Evolutionary conservation across 1,140 invertebrate genomes (phyloP), one percentile per base, ranked within the genome.

Genomic region (Drosophila kurseongensis): DNA sequence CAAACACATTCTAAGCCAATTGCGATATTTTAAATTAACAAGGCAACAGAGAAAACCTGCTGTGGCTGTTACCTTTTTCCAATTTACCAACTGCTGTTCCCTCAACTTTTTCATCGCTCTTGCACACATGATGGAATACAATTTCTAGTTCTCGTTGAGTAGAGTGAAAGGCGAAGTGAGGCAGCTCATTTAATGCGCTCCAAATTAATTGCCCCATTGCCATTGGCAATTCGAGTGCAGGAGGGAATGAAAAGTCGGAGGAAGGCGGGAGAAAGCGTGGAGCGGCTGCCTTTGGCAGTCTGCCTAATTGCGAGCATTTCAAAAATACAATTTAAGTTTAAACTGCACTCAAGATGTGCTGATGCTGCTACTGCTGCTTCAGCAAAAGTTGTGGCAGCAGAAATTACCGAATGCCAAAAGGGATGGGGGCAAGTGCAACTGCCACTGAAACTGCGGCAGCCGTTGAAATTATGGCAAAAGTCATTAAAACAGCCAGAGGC

Each of bases 241-340:
- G 12, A 14, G 59, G 69, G 62, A 36, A 51, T 44, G 16, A 12
- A 41, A 36, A 61, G 23, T 47, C 14, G 36, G 7, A 4, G 29
- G 13, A 40, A 23, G 38, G 48, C 29, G 50, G 29, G 40, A 14
- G 38, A 14, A 18, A 12, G 29, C 18, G 32, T 48, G 42, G 41
- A 42, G 55, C 14, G 52, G 60, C 44, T 69, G 84, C 83, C 80
- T 89, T 86, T 88, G 83, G 84, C 84, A 88, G 80, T 71, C 80
- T 88, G 84, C 84, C 84, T 88, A 89, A 88, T 88, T 88, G 85
- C 84, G 80, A 88, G 77, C 85, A 88, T 88, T 89, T 89, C 84
- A 75, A 72, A 88, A 88, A 88, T 88, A 84, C 84, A 89, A 88
- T 88, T 88, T 88, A 89, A 88, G 80, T 88, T 88, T 89, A 84